Percentiles rank a stretch among this genome's conserved stretches.
These are phyloP conservation scores for Myiozetetes cayanensis DNA, from an alignment of 2,113 vertebrate species.

Conservation along the genomic window DNA sequence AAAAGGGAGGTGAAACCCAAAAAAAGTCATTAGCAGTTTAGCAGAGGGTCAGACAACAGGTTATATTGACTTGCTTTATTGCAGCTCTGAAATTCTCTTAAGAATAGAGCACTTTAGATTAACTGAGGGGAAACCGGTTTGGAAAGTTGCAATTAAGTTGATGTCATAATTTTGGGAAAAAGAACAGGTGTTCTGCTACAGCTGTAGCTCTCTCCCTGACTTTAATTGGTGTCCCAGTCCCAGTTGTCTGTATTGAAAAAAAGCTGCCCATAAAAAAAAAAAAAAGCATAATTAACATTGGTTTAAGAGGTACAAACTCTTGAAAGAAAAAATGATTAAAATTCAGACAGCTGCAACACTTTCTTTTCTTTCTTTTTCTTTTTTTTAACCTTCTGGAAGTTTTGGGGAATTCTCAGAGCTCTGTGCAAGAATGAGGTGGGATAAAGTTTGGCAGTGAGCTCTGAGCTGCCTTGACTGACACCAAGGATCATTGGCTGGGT, in stretches of 20 bases:
- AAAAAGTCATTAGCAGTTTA: constrained; percentile 12
- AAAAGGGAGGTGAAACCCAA: neutral
- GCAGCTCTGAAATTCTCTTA: neutral
- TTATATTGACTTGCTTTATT: constrained; percentile 8
- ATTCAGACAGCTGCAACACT: neutral
- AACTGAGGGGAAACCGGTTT: neutral
- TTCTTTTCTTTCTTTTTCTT: neutral
- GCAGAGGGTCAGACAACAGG: constrained; percentile 16
- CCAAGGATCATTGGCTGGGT: neutral
- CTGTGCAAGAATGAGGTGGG: neutral
- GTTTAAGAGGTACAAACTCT: neutral
- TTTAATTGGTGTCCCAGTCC: constrained; percentile 16
- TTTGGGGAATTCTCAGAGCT: neutral
- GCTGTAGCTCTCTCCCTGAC: neutral
- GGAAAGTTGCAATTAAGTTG: constrained; percentile 39
- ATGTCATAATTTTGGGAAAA: constrained; percentile 1
- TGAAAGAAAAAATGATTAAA: neutral
- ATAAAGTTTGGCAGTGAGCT: neutral
- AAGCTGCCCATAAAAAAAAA: neutral
- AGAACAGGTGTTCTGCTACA: neutral
- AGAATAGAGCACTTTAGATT: constrained; percentile 18
- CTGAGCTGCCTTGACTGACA: neutral
- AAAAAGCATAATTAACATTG: neutral
- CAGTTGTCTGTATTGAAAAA: neutral
- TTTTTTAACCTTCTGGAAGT: neutral